Evolutionary conservation across 2,888 invertebrate genomes (phyloP).

Genomic region (Phyllotreta cruciferae): DNA sequence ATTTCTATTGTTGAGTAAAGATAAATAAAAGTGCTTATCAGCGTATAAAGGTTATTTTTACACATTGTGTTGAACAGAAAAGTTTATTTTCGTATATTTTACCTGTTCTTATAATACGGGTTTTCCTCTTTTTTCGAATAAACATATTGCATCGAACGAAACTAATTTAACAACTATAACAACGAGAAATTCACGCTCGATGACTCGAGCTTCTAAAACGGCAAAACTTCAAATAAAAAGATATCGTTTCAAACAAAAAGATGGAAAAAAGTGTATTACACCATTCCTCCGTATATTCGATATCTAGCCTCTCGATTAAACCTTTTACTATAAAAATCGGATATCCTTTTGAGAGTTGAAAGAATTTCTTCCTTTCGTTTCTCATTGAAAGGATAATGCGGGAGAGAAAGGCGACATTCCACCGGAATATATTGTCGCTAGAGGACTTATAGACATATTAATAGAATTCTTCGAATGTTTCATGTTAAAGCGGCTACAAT

Average conservation of each 20-base stretch:
- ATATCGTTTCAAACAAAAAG: conserved; percentile 4
- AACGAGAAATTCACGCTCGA: conserved; percentile 18
- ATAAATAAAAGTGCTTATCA: too few relatives aligned
- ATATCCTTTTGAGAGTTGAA: conserved; percentile 27
- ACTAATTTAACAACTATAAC: conserved; percentile 18
- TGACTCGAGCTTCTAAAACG: conserved; percentile 6
- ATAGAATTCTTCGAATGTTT: conserved; percentile 30
- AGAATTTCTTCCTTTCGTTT: conserved; percentile 31
- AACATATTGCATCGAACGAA: background rate
- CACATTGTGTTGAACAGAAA: too few relatives aligned
- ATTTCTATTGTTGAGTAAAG: background rate
- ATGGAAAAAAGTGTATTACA: conserved; percentile 20
- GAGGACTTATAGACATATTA: conserved; percentile 30
- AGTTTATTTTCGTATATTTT: too few relatives aligned
- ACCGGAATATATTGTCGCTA: conserved; percentile 29
- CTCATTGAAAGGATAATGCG: conserved; percentile 27
- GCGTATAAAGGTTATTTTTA: too few relatives aligned
- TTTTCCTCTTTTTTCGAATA: too few relatives aligned
- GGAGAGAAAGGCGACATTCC: conserved; percentile 30
- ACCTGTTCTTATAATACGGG: too few relatives aligned
- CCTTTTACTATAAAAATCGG: conserved; percentile 31
- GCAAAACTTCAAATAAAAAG: background rate
- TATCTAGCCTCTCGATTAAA: conserved; percentile 31
- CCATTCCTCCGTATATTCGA: conserved; percentile 26
- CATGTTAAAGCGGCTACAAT: conserved; percentile 18